Base-by-base conservation (phyloP, 2,113 vertebrate species). In the Upupa epops region DNA sequence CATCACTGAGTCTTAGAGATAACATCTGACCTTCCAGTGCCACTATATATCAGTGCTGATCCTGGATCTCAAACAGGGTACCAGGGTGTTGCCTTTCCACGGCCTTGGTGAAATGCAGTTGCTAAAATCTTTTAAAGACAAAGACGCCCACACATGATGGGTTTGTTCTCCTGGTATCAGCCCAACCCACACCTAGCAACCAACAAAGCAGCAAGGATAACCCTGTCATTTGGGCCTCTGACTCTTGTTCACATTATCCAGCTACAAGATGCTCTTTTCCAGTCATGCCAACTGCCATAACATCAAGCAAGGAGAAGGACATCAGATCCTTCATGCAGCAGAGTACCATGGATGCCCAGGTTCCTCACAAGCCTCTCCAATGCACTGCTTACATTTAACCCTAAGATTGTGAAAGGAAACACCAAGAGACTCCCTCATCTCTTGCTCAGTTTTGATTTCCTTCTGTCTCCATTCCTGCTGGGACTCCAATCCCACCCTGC, bases 131-230 rank as follows among this genome's bases (percentile, higher is more conserved):
- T 58, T 73, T 37, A 34, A 89, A 69, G 59, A 15, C 58, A 82
- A 84, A 94, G 37, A 31, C 17, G 51, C 34, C 31, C 34, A 26
- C 28, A 69, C 0, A 0, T 32, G 13, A 16, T 17, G 14, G 26
- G 14, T 88, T 85, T 61, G 36, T 15, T 78, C 28, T 84, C 36
- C 74, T 66, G n/a, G 75, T 74, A 34, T 63, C 55, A 77, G 72
- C 24, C 17, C 56, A 71, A 34, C 11, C 22, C 60, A 73, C 61
- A 22, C 37, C 42, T 24, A 37, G 42, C 32, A 76, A 37, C 54
- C 3, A 58, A 51, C 9, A n/a, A n/a, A n/a, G n/a, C 42, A 66
- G n/a, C 55, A 76, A 29, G 0, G 3, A 61, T 0, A 0, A 66
- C 29, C 12, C 0, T 0, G 22, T 29, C 42, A 31, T 37, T 69